A percentile compares a stretch with the other conserved stretches of the same genome.
Conservation (phyloP, 2,888 invertebrate genomes). For the Chaitophorus viminalis region DNA sequence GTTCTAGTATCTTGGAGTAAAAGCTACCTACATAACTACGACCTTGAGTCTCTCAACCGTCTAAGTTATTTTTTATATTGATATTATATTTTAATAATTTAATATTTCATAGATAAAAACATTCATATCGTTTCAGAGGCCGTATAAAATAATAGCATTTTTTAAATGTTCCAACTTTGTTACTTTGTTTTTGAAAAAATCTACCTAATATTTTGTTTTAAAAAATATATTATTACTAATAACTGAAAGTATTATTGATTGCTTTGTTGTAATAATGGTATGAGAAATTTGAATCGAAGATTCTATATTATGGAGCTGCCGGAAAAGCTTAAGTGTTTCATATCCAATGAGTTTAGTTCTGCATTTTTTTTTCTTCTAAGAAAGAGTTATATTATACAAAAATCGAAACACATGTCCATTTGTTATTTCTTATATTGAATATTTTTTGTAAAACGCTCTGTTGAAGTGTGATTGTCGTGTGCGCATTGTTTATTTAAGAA, state of each 20-base stretch:
- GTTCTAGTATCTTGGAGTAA: conserved; percentile 12
- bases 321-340: neutral
- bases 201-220: neutral
- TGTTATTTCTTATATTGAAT: too few species aligned
- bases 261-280: neutral
- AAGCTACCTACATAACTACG: neutral
- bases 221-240: neutral
- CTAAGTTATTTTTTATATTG: neutral
- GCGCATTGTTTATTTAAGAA: neutral
- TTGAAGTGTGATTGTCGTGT: neutral
- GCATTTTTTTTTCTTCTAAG: neutral
- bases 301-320: neutral
- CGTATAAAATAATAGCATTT: too few species aligned
- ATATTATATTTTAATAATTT: neutral
- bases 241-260: neutral
- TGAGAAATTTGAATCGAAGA: neutral
- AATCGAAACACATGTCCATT: too few species aligned
- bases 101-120: neutral
- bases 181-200: neutral
- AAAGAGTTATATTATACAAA: too few species aligned
- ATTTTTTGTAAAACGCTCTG: neutral
- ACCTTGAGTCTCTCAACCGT: conserved; percentile 10
- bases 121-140: too few species aligned
- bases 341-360: neutral
- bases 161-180: too few species aligned